Conservation (phyloP, 1,140 invertebrate genomes). For the Latrodectus geometricus region DNA sequence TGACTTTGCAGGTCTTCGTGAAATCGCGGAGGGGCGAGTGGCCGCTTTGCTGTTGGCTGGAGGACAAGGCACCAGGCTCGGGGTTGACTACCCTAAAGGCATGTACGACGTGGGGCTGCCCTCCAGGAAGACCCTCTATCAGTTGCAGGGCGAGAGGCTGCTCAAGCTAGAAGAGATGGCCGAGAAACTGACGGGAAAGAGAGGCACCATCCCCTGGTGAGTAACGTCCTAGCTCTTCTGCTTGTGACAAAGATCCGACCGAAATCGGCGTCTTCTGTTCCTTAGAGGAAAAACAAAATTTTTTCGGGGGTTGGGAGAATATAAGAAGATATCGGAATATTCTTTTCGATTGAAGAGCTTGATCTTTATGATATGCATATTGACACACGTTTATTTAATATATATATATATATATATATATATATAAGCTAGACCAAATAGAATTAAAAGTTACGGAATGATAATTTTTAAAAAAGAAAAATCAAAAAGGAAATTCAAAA, state of each 20-base stretch:
- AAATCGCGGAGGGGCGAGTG: slow-evolving; percentile 83
- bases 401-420: too few species aligned
- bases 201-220: slow-evolving; percentile 80
- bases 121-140: slow-evolving; percentile 90
- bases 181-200: slow-evolving; percentile 74
- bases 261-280: neutral
- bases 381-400: too few species aligned
- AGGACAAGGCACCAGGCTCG: slow-evolving; percentile 90
- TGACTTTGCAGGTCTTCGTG: slow-evolving; percentile 75
- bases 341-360: too few species aligned
- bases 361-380: too few species aligned
- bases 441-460: too few species aligned
- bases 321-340: too few species aligned
- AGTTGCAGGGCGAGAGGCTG: slow-evolving; percentile 95
- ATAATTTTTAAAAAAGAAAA: too few species aligned
- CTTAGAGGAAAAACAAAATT: too few species aligned
- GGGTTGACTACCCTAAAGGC: slow-evolving; percentile 95
- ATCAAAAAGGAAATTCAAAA: too few species aligned
- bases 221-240: neutral
- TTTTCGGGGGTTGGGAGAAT: too few species aligned
- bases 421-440: too few species aligned
- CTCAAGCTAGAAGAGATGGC: slow-evolving; percentile 83
- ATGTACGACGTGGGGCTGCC: slow-evolving; percentile 95
- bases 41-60: slow-evolving; percentile 85
- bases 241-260: neutral